Evolutionary conservation across 2,888 invertebrate genomes (phyloP), one percentile per base, ranked within the genome.

Genomic region (Ochropacha duplaris): DNA sequence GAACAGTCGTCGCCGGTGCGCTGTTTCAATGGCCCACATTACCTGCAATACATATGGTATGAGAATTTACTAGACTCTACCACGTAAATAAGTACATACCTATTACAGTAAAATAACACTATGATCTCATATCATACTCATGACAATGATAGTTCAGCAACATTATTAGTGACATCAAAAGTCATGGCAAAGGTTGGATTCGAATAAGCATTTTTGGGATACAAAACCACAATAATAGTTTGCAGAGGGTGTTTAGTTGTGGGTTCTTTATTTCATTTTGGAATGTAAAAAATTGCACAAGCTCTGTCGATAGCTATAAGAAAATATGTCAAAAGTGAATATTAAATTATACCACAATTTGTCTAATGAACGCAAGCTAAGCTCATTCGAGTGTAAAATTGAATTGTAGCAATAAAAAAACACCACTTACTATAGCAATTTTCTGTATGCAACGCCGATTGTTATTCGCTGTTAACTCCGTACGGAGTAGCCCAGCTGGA

Each of bases 391-490:
- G 54, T 39, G 50, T 54, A 49, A 58, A 61, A 61, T 54, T 49
- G 56, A 54, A 58, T 56, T 54, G 52, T 55, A 65, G 70, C 68
- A 66, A 75, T 75, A 78, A 87, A 87, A 84, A 84, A 78, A 64
- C 12, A 62, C 64, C 80, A 78, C 75, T 86, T 79, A 83, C 71
- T 66, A 79, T 68, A 62, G 80, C 81, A 84, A 87, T 88, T 84
- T 67, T 77, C 80, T 71, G 79, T 81, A 81, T 88, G 85, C 86
- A 81, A 68, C 70, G 69, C 71, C 84, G 79, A 87, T 88, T 84
- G 87, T 84, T 83, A 74, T 74, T 78, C 78, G 72, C 76, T 71
- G 72, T 81, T 76, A 83, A 78, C 79, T 76, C 76, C 68, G 71
- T 70, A 61, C 79, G 67, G 72, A 73, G 74, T 69, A 68, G 76